Conservation (phyloP, 2,113 vertebrate species). For the Nyctereutes procyonoides region DNA sequence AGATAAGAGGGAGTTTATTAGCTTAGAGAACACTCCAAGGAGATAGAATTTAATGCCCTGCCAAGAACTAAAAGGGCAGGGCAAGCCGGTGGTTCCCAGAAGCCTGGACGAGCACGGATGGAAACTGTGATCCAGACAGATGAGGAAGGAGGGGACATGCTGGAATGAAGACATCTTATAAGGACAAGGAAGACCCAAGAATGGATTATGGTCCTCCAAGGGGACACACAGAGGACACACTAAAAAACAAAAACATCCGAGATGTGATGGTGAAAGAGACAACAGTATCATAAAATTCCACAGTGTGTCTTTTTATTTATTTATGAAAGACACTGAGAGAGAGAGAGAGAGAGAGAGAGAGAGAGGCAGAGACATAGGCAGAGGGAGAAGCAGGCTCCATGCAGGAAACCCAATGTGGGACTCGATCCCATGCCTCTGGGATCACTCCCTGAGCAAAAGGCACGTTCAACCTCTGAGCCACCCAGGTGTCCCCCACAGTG, state of each 20-base stretch:
- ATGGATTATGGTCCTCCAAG: not conserved
- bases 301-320: not conserved
- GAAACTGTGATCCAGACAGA: not conserved
- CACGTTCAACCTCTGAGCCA: too few relatives aligned
- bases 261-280: not conserved
- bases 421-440: too few relatives aligned
- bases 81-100: not conserved
- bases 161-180: not conserved
- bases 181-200: not conserved
- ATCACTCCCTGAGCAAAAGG: too few relatives aligned
- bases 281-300: not conserved
- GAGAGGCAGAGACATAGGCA: too few relatives aligned
- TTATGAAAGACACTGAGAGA: too few relatives aligned
- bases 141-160: not conserved
- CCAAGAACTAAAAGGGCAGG: not conserved
- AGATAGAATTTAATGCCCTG: not conserved
- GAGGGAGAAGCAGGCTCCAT: too few relatives aligned
- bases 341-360: too few relatives aligned
- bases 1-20: not conserved
- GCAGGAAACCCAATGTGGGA: too few relatives aligned
- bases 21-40: not conserved
- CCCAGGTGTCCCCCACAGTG: too few relatives aligned
- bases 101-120: not conserved
- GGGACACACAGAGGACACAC: not conserved
- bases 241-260: not conserved